Conservation (phyloP, 2,797 vertebrate genomes). For the Neostethus bicornis region DNA sequence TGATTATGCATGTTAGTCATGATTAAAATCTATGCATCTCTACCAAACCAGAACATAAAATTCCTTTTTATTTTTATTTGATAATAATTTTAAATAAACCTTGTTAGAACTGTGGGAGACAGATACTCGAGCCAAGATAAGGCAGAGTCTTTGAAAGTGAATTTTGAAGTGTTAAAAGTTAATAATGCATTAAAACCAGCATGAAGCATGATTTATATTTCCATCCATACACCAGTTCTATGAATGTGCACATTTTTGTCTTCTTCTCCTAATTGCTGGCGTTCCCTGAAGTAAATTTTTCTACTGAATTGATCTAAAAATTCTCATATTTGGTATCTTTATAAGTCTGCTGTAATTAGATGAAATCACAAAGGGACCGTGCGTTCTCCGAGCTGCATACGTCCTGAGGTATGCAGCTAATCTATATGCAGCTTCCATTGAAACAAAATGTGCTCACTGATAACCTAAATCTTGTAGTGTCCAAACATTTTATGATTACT, state of each 20-base stretch:
- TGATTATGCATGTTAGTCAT: too few species aligned
- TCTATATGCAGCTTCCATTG: conserved; percentile 24
- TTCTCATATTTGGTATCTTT: conserved; percentile 22
- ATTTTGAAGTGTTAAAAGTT: conserved; percentile 45
- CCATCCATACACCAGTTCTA: conserved; percentile 27
- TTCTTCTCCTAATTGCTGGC: conserved; percentile 32
- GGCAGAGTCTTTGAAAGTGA: not conserved
- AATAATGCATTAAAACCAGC: conserved; percentile 52
- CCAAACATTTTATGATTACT: conserved; percentile 54
- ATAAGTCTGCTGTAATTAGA: conserved; percentile 8
- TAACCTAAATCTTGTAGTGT: conserved; percentile 49
- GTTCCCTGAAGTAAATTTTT: conserved; percentile 10
- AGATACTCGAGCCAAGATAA: not conserved
- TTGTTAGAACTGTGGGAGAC: not conserved
- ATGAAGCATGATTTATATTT: conserved; percentile 39
- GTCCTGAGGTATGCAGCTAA: conserved; percentile 26
- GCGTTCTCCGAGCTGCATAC: conserved; percentile 8
- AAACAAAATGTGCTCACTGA: conserved; percentile 35
- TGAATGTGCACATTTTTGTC: conserved; percentile 40
- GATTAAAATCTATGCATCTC: too few species aligned
- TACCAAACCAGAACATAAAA: too few species aligned
- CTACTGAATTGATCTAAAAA: conserved; percentile 6
- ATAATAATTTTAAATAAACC: too few species aligned
- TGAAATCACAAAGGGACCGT: conserved; percentile 16
- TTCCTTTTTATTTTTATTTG: too few species aligned